A percentile compares a stretch with the other conserved stretches of the same genome.
Evolutionary conservation across 35 echinoderm and acorn worm genomes (phyloP).

Genomic region (Chiridota heheva): DNA sequence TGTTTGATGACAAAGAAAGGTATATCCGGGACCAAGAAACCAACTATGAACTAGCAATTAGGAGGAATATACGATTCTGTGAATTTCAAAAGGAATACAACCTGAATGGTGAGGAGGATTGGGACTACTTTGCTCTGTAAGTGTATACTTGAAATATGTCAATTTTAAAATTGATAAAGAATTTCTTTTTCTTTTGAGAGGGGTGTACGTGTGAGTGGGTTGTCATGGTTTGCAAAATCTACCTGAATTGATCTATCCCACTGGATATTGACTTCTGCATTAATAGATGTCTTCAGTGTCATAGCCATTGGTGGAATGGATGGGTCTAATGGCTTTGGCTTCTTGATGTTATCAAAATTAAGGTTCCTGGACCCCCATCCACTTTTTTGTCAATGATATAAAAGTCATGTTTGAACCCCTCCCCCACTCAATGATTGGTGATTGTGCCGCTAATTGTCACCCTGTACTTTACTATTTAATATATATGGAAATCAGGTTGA

Average conservation of each 20-base stretch:
- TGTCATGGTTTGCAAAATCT: background rate
- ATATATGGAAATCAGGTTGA: too few relatives aligned
- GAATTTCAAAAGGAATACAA: slow-evolving; percentile 45
- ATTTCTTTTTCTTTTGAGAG: background rate
- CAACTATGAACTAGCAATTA: slow-evolving; percentile 37
- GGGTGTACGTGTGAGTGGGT: too few relatives aligned
- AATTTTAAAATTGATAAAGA: background rate
- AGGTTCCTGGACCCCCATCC: too few relatives aligned
- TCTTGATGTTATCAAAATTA: too few relatives aligned
- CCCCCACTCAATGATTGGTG: background rate
- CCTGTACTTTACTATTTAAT: too few relatives aligned
- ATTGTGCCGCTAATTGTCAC: too few relatives aligned
- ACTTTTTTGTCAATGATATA: too few relatives aligned
- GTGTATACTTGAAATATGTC: background rate
- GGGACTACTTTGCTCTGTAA: background rate
- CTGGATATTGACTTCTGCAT: background rate
- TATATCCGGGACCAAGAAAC: slow-evolving; percentile 18
- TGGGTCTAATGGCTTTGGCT: too few relatives aligned
- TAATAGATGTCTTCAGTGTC: background rate
- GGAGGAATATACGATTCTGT: slow-evolving; percentile 32
- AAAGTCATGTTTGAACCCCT: background rate
- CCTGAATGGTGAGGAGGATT: slow-evolving; percentile 35
- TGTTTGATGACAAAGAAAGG: slow-evolving; percentile 51
- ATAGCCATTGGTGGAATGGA: too few relatives aligned
- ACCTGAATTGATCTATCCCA: background rate